These are phyloP conservation scores for Eumacrocentrus americanus DNA, from an alignment of 2,888 invertebrate species.

Conservation along the genomic window DNA sequence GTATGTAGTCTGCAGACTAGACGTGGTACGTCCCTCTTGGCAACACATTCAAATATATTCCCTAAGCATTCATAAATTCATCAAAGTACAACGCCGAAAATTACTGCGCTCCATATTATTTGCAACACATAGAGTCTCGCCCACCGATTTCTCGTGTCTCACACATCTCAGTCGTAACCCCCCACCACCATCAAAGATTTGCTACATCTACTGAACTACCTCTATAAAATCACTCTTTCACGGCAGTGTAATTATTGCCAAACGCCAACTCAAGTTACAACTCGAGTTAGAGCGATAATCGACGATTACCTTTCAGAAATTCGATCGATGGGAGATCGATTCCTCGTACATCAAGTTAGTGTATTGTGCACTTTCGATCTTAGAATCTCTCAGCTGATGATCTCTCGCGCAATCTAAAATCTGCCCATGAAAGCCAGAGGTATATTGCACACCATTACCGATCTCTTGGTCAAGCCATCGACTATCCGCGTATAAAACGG, in stretches of 20 bases:
- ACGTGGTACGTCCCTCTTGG: constrained; percentile 58
- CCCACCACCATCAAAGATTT: no score
- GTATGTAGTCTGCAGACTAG: constrained; percentile 43
- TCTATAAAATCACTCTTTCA: not conserved
- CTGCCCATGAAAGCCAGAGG: constrained; percentile 32
- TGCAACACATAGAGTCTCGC: not conserved
- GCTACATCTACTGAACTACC: not conserved
- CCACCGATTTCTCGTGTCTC: constrained; percentile 8
- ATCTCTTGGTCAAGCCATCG: not conserved
- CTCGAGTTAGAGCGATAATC: not conserved
- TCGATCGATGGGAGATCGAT: constrained; percentile 5
- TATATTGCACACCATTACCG: constrained; percentile 42
- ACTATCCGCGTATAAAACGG: constrained; percentile 44
- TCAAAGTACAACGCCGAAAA: constrained; percentile 50
- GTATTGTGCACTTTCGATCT: not conserved
- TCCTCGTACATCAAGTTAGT: not conserved
- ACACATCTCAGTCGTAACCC: not conserved
- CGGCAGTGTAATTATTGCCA: not conserved
- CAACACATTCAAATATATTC: constrained; percentile 59
- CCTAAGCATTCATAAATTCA: constrained; percentile 59
- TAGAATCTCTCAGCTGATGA: constrained; percentile 4
- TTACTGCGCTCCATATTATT: constrained; percentile 35
- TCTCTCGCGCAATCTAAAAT: constrained; percentile 45
- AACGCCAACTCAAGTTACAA: not conserved
- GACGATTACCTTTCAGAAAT: not conserved